A percentile compares a stretch with the other conserved stretches of the same genome.
Conservation (phyloP, 2,888 invertebrate species). For the Sussaba pulchella region DNA sequence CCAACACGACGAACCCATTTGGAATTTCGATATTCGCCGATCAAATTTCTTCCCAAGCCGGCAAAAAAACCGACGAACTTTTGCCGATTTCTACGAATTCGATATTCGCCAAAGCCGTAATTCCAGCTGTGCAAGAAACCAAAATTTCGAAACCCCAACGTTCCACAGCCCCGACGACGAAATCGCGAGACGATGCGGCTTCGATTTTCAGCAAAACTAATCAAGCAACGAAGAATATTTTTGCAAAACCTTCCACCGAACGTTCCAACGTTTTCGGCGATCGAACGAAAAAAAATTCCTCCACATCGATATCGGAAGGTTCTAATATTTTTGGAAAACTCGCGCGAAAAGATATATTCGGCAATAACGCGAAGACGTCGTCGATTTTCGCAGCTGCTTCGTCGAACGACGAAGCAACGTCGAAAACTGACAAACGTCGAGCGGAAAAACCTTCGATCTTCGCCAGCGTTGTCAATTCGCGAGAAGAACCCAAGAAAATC, state of each 20-base stretch:
- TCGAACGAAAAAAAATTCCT: background rate
- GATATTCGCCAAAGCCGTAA: conserved; percentile 28
- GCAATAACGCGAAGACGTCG: background rate
- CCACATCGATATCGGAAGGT: background rate
- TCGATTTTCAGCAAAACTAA: conserved; percentile 36
- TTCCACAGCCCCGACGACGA: conserved; percentile 7
- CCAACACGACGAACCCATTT: conserved; percentile 11
- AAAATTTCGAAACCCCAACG: background rate
- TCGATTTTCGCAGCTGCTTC: conserved; percentile 12
- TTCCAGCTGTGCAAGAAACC: background rate
- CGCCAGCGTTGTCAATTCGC: background rate
- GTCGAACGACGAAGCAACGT: background rate
- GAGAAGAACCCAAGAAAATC: background rate
- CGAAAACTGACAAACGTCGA: background rate
- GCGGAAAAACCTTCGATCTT: background rate
- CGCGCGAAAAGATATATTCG: conserved; percentile 24
- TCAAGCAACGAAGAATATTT: conserved; percentile 19
- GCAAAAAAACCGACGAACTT: background rate
- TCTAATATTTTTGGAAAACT: conserved; percentile 28
- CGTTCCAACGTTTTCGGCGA: conserved; percentile 10
- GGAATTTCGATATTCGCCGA: conserved; percentile 19
- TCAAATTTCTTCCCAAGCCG: background rate
- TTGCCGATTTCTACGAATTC: conserved; percentile 17
- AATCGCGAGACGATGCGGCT: conserved; percentile 12
- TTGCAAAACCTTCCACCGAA: conserved; percentile 31